phyloP scores from a whole-genome alignment of 2,888 invertebrate genomes.

The Anagyrus pseudococci region DNA sequence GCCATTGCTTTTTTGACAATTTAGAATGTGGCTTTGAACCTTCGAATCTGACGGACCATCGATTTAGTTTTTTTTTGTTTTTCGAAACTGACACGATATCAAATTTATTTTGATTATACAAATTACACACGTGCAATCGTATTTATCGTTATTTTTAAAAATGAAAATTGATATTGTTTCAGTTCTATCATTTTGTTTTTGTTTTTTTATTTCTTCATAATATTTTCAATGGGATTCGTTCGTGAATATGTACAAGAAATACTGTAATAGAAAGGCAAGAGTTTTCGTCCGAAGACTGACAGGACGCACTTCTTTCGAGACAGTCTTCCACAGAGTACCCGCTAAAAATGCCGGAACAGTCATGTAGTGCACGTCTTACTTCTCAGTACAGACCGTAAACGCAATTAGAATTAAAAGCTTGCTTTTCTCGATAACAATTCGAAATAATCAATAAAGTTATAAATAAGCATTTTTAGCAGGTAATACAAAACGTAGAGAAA shows the following conservation, averaged over 20 bases:
- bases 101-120: not conserved
- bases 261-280: slow-evolving; percentile 29
- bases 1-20: slow-evolving; percentile 39
- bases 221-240: slow-evolving; percentile 7
- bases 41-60: slow-evolving; percentile 29
- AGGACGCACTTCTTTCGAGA: slow-evolving; percentile 25
- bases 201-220: not conserved
- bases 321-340: slow-evolving; percentile 17
- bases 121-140: not conserved
- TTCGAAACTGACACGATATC: slow-evolving; percentile 10
- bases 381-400: no score
- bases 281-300: slow-evolving; percentile 26
- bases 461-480: no score
- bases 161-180: slow-evolving; percentile 11
- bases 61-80: slow-evolving; percentile 21
- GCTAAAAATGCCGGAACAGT: slow-evolving; percentile 9
- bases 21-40: slow-evolving; percentile 41
- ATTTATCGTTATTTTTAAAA: not conserved
- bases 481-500: no score
- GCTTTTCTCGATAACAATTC: no score
- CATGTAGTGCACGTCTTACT: no score
- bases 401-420: no score
- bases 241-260: slow-evolving; percentile 28
- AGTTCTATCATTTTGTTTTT: not conserved
- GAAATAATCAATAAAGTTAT: no score